phyloP scores from a whole-genome alignment of 2,888 invertebrate species.

The Drymonia ruficornis region DNA sequence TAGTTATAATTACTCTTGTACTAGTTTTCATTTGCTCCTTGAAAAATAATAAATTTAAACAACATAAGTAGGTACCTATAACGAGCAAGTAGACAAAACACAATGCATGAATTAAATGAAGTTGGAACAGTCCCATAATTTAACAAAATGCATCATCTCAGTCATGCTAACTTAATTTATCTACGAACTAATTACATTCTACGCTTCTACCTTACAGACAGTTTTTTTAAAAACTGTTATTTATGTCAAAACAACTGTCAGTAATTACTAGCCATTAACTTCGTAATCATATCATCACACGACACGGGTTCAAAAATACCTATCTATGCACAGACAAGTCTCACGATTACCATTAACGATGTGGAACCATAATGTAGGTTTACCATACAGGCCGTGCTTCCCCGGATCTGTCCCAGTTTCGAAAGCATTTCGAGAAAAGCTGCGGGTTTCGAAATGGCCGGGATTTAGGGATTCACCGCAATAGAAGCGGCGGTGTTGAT shows the following conservation, averaged over 20 bases:
- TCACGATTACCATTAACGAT: constrained; percentile 36
- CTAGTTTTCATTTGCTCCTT: too few species aligned
- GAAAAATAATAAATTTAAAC: too few species aligned
- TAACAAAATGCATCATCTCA: not conserved
- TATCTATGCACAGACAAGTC: constrained; percentile 20
- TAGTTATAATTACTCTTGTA: too few species aligned
- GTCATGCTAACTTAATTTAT: not conserved
- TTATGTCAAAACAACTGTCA: constrained; percentile 22
- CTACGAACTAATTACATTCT: not conserved
- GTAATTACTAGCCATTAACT: constrained; percentile 27
- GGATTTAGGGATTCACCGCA: constrained; percentile 2
- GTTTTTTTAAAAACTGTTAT: constrained; percentile 13
- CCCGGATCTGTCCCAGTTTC: constrained; percentile 3
- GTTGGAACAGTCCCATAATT: not conserved
- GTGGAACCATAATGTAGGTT: constrained; percentile 19
- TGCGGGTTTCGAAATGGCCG: not conserved
- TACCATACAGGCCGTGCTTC: constrained; percentile 1
- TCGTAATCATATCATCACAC: constrained; percentile 27
- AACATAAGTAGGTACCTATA: too few species aligned
- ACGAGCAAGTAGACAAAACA: not conserved
- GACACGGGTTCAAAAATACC: constrained; percentile 16
- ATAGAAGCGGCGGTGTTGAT: not conserved
- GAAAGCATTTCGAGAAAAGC: not conserved
- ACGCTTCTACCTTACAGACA: not conserved
- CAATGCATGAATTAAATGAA: not conserved